phyloP scores from a whole-genome alignment of 2,113 vertebrate species.

The Chascanopsetta lugubris region DNA sequence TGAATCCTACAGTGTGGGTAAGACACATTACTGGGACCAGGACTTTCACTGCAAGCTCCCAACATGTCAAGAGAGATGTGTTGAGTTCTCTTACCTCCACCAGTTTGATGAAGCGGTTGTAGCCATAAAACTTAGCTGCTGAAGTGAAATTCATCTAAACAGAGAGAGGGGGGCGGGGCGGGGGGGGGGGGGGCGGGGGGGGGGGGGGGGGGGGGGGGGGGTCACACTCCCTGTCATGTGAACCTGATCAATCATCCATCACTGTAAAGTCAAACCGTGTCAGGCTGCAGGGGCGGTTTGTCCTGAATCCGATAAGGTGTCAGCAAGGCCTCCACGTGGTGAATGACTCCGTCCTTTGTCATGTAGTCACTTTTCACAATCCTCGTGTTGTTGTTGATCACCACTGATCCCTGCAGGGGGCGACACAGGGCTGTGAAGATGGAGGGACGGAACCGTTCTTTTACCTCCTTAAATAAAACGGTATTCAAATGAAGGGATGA shows the following conservation, averaged over 20 bases:
- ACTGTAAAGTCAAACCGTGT: not conserved
- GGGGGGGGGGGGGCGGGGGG: not conserved
- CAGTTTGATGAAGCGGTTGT: conserved; percentile 86
- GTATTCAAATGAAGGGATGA: too few species aligned
- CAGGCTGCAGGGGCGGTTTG: conserved; percentile 9
- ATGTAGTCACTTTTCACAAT: conserved; percentile 84
- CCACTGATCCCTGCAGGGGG: conserved; percentile 83
- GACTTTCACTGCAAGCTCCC: not conserved
- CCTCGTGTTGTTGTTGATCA: conserved; percentile 85
- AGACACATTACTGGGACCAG: not conserved
- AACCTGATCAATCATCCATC: not conserved
- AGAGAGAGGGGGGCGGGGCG: conserved; percentile 10
- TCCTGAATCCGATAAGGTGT: conserved; percentile 75
- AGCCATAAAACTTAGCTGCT: conserved; percentile 86
- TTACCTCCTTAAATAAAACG: too few species aligned
- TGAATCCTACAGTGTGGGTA: conserved; percentile 71
- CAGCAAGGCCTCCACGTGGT: conserved; percentile 87
- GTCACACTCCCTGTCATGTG: not conserved
- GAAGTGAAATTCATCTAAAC: conserved; percentile 84
- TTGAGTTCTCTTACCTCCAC: conserved; percentile 85
- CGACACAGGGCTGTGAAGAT: too few species aligned
- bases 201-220: not conserved
- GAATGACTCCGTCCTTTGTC: conserved; percentile 86
- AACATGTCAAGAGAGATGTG: not conserved
- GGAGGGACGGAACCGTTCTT: too few species aligned